Base-by-base conservation (phyloP, 2,113 vertebrate species). In the Trochalopteron elliotii region DNA sequence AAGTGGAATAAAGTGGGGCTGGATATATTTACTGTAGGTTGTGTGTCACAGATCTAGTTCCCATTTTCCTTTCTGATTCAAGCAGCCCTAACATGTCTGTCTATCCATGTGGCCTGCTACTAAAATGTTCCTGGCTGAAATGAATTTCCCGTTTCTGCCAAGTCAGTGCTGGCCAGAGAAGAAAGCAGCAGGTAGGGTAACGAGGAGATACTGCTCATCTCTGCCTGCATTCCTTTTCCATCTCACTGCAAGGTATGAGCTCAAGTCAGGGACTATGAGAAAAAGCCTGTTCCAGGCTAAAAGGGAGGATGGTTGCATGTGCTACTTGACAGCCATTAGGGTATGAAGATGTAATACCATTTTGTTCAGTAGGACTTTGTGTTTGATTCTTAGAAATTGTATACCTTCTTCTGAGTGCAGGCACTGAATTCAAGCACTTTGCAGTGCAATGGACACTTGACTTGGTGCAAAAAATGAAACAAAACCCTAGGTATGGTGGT, bases 41-140 rank as follows among this genome's bases (percentile, higher is more conserved):
- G 72, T 76, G 25, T 0, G 0, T 52, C 33, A 30, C 44, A 39
- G 14, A 50, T 85, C 20, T 60, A 30, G 24, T 76, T 91, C 18
- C 47, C 18, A 2, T 44, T 85, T 82, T 67, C 12, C 39, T 35
- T 71, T n/a, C 42, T 74, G 69, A 28, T 83, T 80, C 33, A 27
- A 22, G 30, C 14, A 61, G 17, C 45, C 17, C 49, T 28, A 8
- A 57, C 18, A 67, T 17, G 30, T 61, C 37, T 44, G 8, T 53
- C n/a, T 39, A 65, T 30, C 33, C 24, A n/a, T 28, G 17, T 0
- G 0, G 18, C 15, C 44, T 56, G 30, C 50, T 72, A 15, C 55
- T 45, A 19, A 68, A 52, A 60, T 24, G 2, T 60, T 94, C 56
- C 22, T 56, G 74, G 33, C 47, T 78, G 87, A 70, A 81, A 57